phyloP scores from a whole-genome alignment of 2,888 invertebrate genomes.

The Eucera pruinosa region DNA sequence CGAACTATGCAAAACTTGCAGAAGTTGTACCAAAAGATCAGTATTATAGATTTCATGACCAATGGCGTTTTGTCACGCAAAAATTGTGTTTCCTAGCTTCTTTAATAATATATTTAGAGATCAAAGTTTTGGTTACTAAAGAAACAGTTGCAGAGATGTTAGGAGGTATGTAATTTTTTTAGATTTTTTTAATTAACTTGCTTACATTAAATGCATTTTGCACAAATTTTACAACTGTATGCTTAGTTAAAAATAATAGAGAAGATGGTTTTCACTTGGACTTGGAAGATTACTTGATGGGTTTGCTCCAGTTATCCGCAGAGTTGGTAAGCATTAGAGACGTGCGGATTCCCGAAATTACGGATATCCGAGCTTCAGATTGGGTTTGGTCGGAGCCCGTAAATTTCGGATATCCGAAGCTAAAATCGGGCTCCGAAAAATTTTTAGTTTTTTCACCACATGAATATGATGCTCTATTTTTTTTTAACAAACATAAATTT shows the following conservation, averaged over 20 bases:
- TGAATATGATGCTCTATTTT: no score
- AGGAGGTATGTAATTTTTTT: constrained; percentile 87
- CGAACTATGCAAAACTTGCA: constrained; percentile 88
- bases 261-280: constrained; percentile 94
- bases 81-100: constrained; percentile 91
- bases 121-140: constrained; percentile 90
- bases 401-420: no score
- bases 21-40: constrained; percentile 90
- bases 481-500: no score
- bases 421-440: no score
- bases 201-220: constrained; percentile 1
- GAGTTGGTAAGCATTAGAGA: constrained; percentile 94
- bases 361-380: no score
- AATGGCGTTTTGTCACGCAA: constrained; percentile 94
- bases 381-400: no score
- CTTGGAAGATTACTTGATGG: constrained; percentile 95
- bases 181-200: constrained; percentile 7
- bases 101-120: constrained; percentile 92
- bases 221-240: constrained; percentile 37
- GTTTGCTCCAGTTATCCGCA: constrained; percentile 92
- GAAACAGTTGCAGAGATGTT: constrained; percentile 91
- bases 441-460: no score
- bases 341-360: no score
- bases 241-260: constrained; percentile 89
- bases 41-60: constrained; percentile 95